These are phyloP conservation scores for Dryobates pubescens DNA, from an alignment of 2,797 vertebrate genomes.

Conservation along the genomic window DNA sequence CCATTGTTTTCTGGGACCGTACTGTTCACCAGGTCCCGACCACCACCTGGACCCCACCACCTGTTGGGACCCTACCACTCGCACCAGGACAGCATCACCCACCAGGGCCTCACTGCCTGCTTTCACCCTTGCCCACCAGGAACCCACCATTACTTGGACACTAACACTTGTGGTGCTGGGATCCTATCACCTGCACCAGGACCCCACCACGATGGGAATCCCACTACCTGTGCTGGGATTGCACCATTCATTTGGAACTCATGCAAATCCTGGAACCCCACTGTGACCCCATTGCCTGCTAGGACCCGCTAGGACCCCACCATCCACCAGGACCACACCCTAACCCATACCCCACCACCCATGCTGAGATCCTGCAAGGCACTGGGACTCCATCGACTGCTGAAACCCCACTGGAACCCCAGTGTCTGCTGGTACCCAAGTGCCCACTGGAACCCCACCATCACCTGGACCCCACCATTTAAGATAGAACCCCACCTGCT, in stretches of 20 bases:
- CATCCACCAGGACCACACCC: neutral
- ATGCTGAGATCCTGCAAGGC: neutral
- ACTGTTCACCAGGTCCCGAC: too few species aligned
- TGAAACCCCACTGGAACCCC: neutral
- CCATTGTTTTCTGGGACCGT: too few species aligned
- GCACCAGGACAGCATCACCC: too few species aligned
- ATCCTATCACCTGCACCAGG: too few species aligned
- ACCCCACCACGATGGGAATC: too few species aligned
- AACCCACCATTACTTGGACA: neutral
- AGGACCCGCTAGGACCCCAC: neutral
- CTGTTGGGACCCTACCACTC: neutral
- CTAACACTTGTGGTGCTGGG: neutral
- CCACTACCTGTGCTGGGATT: neutral
- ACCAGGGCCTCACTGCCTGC: neutral
- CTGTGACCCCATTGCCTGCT: too few species aligned
- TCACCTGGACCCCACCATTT: neutral
- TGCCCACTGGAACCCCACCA: neutral
- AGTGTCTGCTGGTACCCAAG: too few species aligned
- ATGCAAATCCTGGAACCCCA: too few species aligned
- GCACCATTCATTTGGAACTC: too few species aligned
- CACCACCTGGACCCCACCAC: neutral
- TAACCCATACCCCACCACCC: neutral
- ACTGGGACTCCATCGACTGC: neutral
- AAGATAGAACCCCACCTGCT: too few species aligned
- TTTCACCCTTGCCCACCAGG: too few species aligned